Evolutionary conservation across 2,797 vertebrate species (phyloP).

Genomic region (Ptychobarbus kaznakovi): DNA sequence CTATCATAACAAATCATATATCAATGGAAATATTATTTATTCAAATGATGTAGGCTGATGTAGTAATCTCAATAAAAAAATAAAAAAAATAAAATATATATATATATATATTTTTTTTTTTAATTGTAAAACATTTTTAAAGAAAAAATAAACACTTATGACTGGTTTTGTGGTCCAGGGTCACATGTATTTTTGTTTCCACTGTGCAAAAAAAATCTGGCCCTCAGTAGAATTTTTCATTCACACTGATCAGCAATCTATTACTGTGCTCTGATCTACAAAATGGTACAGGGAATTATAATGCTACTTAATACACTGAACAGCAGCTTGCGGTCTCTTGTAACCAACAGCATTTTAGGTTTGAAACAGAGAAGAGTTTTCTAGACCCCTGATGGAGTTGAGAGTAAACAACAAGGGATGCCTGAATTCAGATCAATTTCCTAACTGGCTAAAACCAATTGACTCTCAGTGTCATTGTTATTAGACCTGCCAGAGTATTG

Average conservation of each 20-base stretch:
- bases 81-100: too few species aligned
- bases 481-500: conserved; percentile 17
- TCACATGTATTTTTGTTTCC: not conserved
- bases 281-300: not conserved
- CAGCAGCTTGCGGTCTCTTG: conserved; percentile 10
- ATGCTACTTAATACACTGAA: not conserved
- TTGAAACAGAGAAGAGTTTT: conserved; percentile 25
- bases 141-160: too few species aligned
- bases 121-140: too few species aligned
- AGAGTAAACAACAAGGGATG: conserved; percentile 32
- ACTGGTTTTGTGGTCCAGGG: too few species aligned
- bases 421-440: conserved; percentile 40
- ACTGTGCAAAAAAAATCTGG: not conserved
- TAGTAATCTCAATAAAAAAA: too few species aligned
- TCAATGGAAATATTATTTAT: too few species aligned
- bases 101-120: too few species aligned
- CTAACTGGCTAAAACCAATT: conserved; percentile 47
- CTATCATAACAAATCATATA: too few species aligned
- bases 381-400: not conserved
- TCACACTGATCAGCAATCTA: not conserved
- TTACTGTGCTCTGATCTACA: not conserved
- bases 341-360: not conserved
- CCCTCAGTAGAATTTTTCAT: not conserved
- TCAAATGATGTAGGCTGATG: too few species aligned
- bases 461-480: conserved; percentile 38